Evolutionary conservation across 2,113 vertebrate genomes (phyloP).

Genomic region (Pituophis catenifer): DNA sequence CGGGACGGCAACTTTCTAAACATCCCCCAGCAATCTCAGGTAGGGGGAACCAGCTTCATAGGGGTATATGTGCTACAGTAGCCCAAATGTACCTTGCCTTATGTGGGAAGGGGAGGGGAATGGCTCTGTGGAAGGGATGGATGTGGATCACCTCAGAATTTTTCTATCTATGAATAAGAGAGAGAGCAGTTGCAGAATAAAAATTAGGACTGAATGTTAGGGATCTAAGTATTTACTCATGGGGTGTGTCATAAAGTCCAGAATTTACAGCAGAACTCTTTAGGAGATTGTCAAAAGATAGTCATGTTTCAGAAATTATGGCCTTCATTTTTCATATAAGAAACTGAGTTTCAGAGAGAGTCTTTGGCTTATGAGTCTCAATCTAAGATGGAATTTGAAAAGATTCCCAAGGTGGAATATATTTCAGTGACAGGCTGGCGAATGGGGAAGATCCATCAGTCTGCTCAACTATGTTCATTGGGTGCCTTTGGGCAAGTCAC

Average conservation of each 20-base stretch:
- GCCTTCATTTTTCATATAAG: not conserved
- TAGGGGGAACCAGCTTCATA: constrained; percentile 53
- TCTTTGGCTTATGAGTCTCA: not conserved
- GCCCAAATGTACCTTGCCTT: not conserved
- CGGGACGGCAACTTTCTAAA: constrained; percentile 99
- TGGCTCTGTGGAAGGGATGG: not conserved
- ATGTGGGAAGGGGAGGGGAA: not conserved
- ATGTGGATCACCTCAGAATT: not conserved
- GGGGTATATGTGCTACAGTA: not conserved
- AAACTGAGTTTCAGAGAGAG: not conserved
- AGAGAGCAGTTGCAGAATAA: not conserved
- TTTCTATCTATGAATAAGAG: not conserved
- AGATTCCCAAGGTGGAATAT: not conserved
- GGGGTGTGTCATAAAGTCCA: not conserved
- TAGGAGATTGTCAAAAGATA: no score
- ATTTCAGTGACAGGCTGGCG: not conserved
- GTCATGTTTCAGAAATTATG: not conserved
- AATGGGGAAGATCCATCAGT: not conserved
- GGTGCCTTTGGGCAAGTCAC: not conserved
- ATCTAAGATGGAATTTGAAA: not conserved
- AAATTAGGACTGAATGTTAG: not conserved
- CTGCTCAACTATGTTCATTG: not conserved
- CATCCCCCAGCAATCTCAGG: constrained; percentile 96
- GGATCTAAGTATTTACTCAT: not conserved
- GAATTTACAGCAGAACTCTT: not conserved